phyloP scores from a whole-genome alignment of 2,113 vertebrate genomes.

The Galbula dea region DNA sequence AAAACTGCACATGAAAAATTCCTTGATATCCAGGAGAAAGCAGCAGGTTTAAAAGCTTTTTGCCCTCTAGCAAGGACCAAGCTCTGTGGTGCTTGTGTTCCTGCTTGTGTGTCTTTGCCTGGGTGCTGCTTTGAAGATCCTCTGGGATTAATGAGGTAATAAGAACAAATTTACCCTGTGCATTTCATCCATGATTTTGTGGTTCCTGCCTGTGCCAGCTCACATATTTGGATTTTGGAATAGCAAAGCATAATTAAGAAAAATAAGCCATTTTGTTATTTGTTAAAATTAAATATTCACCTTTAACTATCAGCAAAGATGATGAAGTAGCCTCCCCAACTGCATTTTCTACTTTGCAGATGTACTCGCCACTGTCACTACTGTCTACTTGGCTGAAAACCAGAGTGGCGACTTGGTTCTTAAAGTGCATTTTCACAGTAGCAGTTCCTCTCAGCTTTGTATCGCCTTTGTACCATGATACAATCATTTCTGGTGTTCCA shows the following conservation, averaged over 20 bases:
- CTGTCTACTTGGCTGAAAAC: constrained; percentile 89
- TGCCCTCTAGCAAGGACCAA: background rate
- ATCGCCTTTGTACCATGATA: constrained; percentile 96
- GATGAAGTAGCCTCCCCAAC: constrained; percentile 87
- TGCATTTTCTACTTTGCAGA: constrained; percentile 92
- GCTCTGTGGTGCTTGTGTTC: no score
- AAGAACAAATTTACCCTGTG: background rate
- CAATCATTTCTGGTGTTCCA: constrained; percentile 95
- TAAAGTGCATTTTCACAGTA: constrained; percentile 87
- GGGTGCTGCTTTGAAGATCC: background rate
- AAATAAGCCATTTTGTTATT: background rate
- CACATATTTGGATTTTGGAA: background rate
- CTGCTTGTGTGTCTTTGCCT: background rate
- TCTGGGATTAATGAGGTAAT: background rate
- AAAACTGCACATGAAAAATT: background rate
- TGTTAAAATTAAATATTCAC: constrained; percentile 71
- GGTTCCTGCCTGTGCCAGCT: background rate
- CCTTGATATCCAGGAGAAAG: background rate
- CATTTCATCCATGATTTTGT: background rate
- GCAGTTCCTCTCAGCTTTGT: constrained; percentile 90
- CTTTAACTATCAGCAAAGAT: constrained; percentile 85
- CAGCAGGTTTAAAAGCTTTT: background rate
- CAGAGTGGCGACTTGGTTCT: constrained; percentile 87
- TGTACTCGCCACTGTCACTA: constrained; percentile 88
- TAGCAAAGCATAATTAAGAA: background rate